Conservation (phyloP, 2,113 vertebrate species). For the Saguinus imperator region DNA sequence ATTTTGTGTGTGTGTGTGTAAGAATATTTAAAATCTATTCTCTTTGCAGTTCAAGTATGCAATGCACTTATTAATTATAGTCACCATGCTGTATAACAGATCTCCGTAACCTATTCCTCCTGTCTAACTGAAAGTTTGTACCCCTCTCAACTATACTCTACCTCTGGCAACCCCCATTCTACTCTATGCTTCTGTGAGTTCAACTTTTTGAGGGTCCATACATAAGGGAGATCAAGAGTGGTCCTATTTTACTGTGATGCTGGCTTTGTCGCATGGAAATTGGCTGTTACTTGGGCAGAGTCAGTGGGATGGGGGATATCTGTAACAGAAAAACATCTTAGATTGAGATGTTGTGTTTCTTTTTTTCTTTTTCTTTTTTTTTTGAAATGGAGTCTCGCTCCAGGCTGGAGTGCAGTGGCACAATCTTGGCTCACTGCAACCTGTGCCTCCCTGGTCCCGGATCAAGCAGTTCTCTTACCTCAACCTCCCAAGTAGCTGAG, state of each 20-base stretch:
- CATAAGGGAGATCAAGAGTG: neutral
- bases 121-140: neutral
- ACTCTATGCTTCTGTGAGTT: neutral
- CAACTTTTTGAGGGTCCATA: neutral
- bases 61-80: neutral
- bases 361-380: neutral
- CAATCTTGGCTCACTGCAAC: too few species aligned
- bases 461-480: too few species aligned
- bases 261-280: neutral
- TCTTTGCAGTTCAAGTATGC: neutral
- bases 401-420: too few species aligned
- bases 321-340: neutral
- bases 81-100: neutral
- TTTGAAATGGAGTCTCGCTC: too few species aligned
- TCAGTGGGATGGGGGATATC: neutral
- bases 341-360: neutral
- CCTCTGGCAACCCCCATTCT: neutral
- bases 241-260: neutral
- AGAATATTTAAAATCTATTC: neutral
- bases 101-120: neutral
- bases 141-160: neutral
- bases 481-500: too few species aligned
- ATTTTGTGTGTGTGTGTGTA: neutral
- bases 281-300: neutral
- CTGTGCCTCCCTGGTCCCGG: too few species aligned